Evolutionary conservation across 2,113 vertebrate genomes (phyloP).

Genomic region (Crotalus tigris): DNA sequence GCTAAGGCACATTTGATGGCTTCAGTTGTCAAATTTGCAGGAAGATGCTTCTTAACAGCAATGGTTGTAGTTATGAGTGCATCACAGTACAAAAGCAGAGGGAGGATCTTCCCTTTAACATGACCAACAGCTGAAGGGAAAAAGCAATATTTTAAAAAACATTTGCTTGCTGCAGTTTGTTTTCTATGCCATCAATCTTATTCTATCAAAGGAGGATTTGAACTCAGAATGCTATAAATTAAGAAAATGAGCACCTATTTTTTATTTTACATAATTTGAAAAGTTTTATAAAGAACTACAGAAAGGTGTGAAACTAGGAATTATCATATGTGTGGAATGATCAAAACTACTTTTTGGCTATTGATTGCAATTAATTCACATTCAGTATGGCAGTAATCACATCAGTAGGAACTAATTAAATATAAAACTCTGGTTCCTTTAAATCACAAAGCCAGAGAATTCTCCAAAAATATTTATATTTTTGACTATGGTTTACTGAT

Average conservation of each 20-base stretch:
- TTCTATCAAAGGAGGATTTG: neutral
- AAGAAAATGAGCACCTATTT: neutral
- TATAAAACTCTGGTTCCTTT: neutral
- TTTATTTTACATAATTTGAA: neutral
- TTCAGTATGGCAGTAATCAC: too few species aligned
- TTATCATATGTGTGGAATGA: neutral
- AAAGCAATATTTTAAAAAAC: slow-evolving; percentile 10
- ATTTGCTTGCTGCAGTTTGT: slow-evolving; percentile 10
- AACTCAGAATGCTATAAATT: neutral
- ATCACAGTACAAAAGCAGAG: slow-evolving; percentile 73
- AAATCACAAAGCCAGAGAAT: neutral
- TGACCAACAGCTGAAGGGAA: slow-evolving; percentile 58
- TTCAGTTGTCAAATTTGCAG: slow-evolving; percentile 66
- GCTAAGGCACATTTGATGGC: slow-evolving; percentile 66
- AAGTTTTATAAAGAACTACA: neutral
- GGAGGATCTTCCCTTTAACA: slow-evolving; percentile 57
- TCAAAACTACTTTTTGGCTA: neutral
- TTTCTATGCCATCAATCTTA: neutral
- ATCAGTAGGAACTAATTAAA: neutral
- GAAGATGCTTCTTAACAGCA: slow-evolving; percentile 47
- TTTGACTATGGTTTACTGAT: neutral
- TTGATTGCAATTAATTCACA: neutral
- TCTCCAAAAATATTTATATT: neutral
- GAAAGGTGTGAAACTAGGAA: neutral
- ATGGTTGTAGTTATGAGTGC: slow-evolving; percentile 65